Evolutionary conservation across 2,888 invertebrate species (phyloP).

Genomic region (Dendrolimus pini): DNA sequence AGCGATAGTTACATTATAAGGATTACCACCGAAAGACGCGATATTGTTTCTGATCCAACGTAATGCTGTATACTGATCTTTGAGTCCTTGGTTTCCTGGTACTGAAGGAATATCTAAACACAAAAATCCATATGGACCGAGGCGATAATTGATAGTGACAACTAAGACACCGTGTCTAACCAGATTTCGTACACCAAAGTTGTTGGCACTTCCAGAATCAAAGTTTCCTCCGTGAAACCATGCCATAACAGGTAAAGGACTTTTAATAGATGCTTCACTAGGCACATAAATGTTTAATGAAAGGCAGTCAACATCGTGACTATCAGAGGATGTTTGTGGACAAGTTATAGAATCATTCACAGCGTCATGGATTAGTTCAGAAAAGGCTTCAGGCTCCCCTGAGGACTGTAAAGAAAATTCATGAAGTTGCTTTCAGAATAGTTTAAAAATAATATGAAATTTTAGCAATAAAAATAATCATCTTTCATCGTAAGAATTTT

Average conservation of each 20-base stretch:
- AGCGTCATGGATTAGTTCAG: constrained; percentile 48
- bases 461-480: no score
- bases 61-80: constrained; percentile 58
- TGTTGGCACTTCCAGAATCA: constrained; percentile 37
- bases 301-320: constrained; percentile 71
- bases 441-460: neutral
- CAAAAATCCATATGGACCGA: constrained; percentile 65
- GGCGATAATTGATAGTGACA: constrained; percentile 59
- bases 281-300: constrained; percentile 78
- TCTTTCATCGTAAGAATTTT: no score
- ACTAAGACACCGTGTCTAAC: constrained; percentile 53
- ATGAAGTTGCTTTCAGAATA: constrained; percentile 2
- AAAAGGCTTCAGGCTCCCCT: constrained; percentile 35
- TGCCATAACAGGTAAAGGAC: constrained; percentile 56
- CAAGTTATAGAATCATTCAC: constrained; percentile 47
- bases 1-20: constrained; percentile 55
- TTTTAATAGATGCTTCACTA: constrained; percentile 39
- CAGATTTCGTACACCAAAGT: constrained; percentile 41
- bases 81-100: constrained; percentile 63
- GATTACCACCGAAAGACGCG: constrained; percentile 59
- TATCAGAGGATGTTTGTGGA: constrained; percentile 36
- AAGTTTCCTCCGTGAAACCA: constrained; percentile 65
- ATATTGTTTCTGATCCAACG: constrained; percentile 57
- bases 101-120: constrained; percentile 51
- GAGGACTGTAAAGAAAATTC: constrained; percentile 39